Base-by-base conservation (phyloP, 2,888 invertebrate genomes). In the Helicoverpa assulta region DNA sequence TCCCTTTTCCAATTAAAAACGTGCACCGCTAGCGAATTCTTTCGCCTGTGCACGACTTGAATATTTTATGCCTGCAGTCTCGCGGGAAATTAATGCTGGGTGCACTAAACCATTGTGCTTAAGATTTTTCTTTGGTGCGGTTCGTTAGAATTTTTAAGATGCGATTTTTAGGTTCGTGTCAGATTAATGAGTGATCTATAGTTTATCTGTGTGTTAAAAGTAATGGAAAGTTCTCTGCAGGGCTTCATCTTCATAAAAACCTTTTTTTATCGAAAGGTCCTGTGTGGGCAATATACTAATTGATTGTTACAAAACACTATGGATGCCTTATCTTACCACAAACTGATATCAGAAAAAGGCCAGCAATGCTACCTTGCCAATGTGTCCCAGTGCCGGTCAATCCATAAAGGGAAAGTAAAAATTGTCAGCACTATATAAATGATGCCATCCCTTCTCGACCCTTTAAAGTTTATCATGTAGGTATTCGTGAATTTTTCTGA, bases 51-150 rank as follows among this genome's bases (percentile, higher is more conserved):
- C 89, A 87, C 84, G 88, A 86, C 90, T 88, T 91, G 88, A 92
- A 93, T 92, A 91, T 92, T 92, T 91, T 89, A 90, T 86, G 86
- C 82, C 88, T 89, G 89, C 88, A 88, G 84, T 82, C 91, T 88
- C 88, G 78, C 83, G 91, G 90, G 90, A 92, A 93, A 93, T 93
- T 91, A 90, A 86, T 88, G 87, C 84, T 87, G 80, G 89, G 85
- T 90, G 89, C 88, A 89, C 85, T 86, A 86, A 88, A 81, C 87
- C 82, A 89, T 90, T 90, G 90, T 89, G 86, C 80, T 88, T 86
- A 86, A 89, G 87, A 88, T 87, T 90, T 87, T 87, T 82, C 84
- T 86, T 86, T 72, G 66, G 72, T 74, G 67, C 76, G 76, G 84
- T 84, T 88, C 83, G 85, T 89, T 88, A 84, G 82, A 85, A 83